phyloP scores from a whole-genome alignment of 2,113 vertebrate genomes.

The Phoxinus phoxinus region DNA sequence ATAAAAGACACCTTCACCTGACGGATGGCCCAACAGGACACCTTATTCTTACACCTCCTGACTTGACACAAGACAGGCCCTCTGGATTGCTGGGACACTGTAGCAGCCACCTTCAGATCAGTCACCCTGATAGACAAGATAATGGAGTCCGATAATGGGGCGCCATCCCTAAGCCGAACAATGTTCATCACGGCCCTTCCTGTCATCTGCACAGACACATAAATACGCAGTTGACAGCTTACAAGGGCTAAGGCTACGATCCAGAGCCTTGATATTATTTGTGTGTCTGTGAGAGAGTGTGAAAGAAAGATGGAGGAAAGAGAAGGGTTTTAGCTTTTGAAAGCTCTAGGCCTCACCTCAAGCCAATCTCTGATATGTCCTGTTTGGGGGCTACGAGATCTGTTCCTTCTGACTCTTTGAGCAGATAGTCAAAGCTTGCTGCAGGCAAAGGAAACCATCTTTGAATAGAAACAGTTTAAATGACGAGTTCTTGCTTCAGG shows the following conservation, averaged over 20 bases:
- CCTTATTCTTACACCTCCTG: slow-evolving; percentile 33
- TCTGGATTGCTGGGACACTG: slow-evolving; percentile 35
- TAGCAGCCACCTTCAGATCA: slow-evolving; percentile 39
- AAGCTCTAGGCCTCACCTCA: slow-evolving; percentile 25
- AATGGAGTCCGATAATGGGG: slow-evolving; percentile 61
- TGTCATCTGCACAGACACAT: slow-evolving; percentile 57
- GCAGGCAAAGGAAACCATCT: not conserved
- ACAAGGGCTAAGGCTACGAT: slow-evolving; percentile 45
- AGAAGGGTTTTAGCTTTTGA: not conserved
- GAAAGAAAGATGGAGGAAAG: slow-evolving; percentile 18
- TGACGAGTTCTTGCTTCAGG: not conserved
- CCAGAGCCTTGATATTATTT: slow-evolving; percentile 53
- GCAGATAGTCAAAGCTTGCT: not conserved
- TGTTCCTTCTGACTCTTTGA: slow-evolving; percentile 2
- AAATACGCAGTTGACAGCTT: slow-evolving; percentile 48
- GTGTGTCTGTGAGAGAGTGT: slow-evolving; percentile 32
- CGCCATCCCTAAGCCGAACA: slow-evolving; percentile 44
- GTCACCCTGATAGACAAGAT: slow-evolving; percentile 59
- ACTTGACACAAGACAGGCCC: slow-evolving; percentile 38
- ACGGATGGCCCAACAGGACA: slow-evolving; percentile 20
- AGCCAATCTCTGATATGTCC: not conserved
- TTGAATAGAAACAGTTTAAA: not conserved
- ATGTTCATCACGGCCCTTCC: slow-evolving; percentile 53
- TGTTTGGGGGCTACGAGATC: not conserved
- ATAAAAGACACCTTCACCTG: slow-evolving; percentile 33